Evolutionary conservation across 35 echinoderm and acorn worm genomes (phyloP), one percentile per base, ranked within the genome.

Genomic region (Ophioderma brevispina): DNA sequence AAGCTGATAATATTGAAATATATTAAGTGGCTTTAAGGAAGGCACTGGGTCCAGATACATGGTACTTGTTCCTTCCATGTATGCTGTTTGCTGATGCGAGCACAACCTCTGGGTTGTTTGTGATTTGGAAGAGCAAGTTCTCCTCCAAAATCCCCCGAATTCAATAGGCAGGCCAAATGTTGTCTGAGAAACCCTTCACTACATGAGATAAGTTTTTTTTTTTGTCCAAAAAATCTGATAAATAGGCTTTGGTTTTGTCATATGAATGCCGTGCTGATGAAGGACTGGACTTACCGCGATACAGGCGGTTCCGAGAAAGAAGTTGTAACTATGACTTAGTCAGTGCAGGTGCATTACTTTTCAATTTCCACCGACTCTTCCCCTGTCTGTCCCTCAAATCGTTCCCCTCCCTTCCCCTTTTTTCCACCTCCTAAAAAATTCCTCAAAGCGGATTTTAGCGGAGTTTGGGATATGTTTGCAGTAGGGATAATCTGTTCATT

Each of bases 41-140:
- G 0, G 49, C 38, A 0, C 18, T 88, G 19, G 86, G 92, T 41
- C 35, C 42, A n/a, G 32, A 84, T 25, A 59, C 77, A 1, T 94
- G 92, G 35, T 79, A 36, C 32, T 1, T 33, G 19, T 37, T 81
- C 86, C 89, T n/a, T 94, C 89, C 40, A 52, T 56, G 34, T 80
- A 94, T 52, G 86, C 86, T 40, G 23, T 94, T 0, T 38, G 76
- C 17, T 86, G 85, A n/a, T 94, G 92, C 84, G n/a, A 86, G 89
- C 39, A 30, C 59, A 6, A 77, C 92, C 50, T 89, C 79, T 50
- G 39, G 59, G 76, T 8, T 94, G 23, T 89, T 83, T 89, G 86
- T 86, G 1, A 64, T 88, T 42, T 59, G 80, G 0, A 94, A 89
- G 77, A 21, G 35, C 18, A 14, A 30, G 78, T 49, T 14, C 37